Evolutionary conservation across 2,888 invertebrate species (phyloP), one percentile per base, ranked within the genome.

Genomic region (Ellobium chinense): DNA sequence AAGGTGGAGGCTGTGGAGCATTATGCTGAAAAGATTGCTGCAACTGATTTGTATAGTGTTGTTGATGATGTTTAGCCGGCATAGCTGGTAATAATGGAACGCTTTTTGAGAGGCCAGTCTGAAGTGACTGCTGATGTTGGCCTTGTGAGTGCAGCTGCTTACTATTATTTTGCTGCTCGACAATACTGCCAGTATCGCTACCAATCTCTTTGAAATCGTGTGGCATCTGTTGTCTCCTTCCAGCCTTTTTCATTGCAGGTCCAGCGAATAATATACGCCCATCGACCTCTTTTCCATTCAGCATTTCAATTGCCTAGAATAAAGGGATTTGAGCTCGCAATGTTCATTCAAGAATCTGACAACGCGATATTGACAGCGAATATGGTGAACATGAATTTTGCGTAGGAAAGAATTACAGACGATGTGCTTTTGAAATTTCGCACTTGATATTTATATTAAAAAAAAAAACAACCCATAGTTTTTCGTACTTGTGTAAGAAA

Each of bases 221-320:
- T 65, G 9, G 29, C 18, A 29, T 14, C 29, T 65, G 65, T 65
- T 65, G 65, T n/a, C 63, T 60, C 27, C 70, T 34, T 18, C 69
- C 58, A 37, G 78, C 68, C 27, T 70, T 78, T 36, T 78, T 78
- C 34, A 78, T 78, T 21, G 78, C 78, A 1, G 78, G 70, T 2
- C 78, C 78, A 5, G 78, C 78, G 54, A 70, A 78, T 2, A 78
- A 63, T 34, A 70, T 37, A 34, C 78, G 69, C 12, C 78, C 78
- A 60, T 78, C 78, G 0, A 78, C 36, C 24, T 78, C 78, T 60
- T 62, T 78, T 9, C 78, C 78, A 24, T 78, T 78, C n/a, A 78
- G 27, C 69, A 70, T 78, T 46, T 69, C 69, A 14, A 78, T 70
- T 18, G 78, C 78, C 78, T 78, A 36, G 18, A 39, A 29, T 1